Percentiles rank a stretch among this genome's conserved stretches.
Evolutionary conservation across 2,113 vertebrate species (phyloP).

Genomic region (Lethenteron reissneri): DNA sequence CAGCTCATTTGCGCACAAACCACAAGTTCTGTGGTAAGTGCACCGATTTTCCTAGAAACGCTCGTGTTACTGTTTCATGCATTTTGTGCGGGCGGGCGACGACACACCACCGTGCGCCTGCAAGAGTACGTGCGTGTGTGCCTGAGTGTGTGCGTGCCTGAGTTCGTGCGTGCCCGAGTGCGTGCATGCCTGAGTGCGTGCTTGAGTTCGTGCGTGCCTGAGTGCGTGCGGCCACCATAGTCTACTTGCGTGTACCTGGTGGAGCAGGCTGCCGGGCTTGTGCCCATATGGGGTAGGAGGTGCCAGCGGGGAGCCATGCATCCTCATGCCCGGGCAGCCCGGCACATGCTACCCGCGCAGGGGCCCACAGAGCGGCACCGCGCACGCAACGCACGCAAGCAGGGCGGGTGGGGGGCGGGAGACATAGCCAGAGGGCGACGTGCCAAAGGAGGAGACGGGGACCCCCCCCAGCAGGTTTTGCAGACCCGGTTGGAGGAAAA

Average conservation of each 20-base stretch:
- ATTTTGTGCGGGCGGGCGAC: not conserved
- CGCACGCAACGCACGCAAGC: too few relatives aligned
- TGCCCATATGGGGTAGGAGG: not conserved
- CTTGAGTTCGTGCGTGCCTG: not conserved
- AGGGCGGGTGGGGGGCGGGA: too few relatives aligned
- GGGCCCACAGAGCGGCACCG: too few relatives aligned
- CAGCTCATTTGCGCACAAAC: too few relatives aligned
- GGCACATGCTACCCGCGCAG: not conserved
- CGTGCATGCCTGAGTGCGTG: not conserved
- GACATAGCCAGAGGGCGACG: too few relatives aligned
- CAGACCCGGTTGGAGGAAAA: too few relatives aligned
- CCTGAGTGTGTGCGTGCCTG: not conserved
- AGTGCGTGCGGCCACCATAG: not conserved
- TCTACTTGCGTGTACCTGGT: not conserved
- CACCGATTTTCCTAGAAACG: too few relatives aligned
- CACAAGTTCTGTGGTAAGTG: too few relatives aligned
- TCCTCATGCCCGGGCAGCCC: conserved; percentile 1
- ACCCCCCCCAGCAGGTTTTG: too few relatives aligned
- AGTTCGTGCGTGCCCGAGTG: not conserved
- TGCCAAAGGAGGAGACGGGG: too few relatives aligned
- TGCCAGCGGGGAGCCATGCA: not conserved
- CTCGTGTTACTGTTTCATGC: too few relatives aligned
- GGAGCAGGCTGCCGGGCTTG: conserved; percentile 2
- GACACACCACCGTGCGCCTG: not conserved
- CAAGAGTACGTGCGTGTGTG: not conserved